Evolutionary conservation across 2,888 invertebrate species (phyloP).

Genomic region (Acanthococcus lagerstroemiae): DNA sequence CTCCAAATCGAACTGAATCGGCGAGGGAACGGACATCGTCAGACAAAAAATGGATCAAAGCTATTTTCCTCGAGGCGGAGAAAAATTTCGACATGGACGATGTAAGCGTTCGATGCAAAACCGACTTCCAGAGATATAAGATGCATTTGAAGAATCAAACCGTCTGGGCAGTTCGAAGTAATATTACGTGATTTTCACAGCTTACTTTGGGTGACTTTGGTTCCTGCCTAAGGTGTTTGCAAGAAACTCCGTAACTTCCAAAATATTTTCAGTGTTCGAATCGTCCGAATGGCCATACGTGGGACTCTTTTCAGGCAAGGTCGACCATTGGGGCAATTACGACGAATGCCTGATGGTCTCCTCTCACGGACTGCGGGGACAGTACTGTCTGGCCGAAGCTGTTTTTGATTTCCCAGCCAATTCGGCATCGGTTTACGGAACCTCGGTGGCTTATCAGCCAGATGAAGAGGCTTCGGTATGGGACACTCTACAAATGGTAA

Average conservation of each 20-base stretch:
- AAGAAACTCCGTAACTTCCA: too few species aligned
- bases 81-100: not conserved
- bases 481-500: too few species aligned
- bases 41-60: conserved; percentile 13
- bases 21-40: too few species aligned
- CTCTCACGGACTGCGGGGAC: conserved; percentile 29
- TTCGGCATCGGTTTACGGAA: too few species aligned
- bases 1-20: too few species aligned
- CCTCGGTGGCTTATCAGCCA: too few species aligned
- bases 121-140: conserved; percentile 7
- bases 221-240: too few species aligned
- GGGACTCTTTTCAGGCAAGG: conserved; percentile 33
- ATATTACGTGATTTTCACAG: too few species aligned
- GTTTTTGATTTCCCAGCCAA: too few species aligned
- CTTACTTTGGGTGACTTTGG: too few species aligned
- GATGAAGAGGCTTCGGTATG: too few species aligned
- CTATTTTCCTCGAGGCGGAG: conserved; percentile 7
- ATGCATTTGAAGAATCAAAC: conserved; percentile 13
- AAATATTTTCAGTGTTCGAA: conserved; percentile 35
- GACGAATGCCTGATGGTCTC: conserved; percentile 34
- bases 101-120: conserved; percentile 8
- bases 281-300: conserved; percentile 32
- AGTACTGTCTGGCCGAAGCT: conserved; percentile 35
- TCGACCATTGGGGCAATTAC: conserved; percentile 35
- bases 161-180: conserved; percentile 13